Evolutionary conservation across 1,140 invertebrate genomes (phyloP), one percentile per base, ranked within the genome.

Genomic region (Macrotrachela quadricornifera): DNA sequence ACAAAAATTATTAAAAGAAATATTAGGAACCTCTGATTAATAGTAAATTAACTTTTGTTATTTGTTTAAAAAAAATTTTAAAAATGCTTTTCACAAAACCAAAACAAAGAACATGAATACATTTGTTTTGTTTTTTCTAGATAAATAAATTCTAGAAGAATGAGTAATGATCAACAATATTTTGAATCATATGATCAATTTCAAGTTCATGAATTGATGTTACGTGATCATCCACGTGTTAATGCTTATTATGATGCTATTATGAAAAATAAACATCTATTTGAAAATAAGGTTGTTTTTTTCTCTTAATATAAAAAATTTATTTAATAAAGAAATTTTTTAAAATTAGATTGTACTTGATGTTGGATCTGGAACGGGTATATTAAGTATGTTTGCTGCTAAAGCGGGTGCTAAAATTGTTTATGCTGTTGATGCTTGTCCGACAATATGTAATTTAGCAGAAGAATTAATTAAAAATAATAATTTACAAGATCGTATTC

Each of bases 351-450:
- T 96, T 49, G 80, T 99, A 1, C 69, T 99, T 53, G 92, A 99
- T 73, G 92, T 97, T 42, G 91, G 91, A 21, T 68, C 69, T 42
- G 69, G 69, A 15, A 71, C 87, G 45, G 92, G 92, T 17, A 96
- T 99, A 60, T 72, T 99, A 44, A 95, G 88, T 0, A 97, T 97
- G 70, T 99, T 99, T 71, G 91, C 91, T 47, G 79, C 83, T 38
- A 92, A 99, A 74, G 88, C 90, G 21, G 92, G 92, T 37, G 92
- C 92, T 16, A 80, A 79, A 57, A 86, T 82, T 70, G 87, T 99
- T 2, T 99, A 97, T 66, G 91, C 91, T 1, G 87, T 97, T 18
- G 92, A 99, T 71, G 92, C 92, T 1, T 90, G 85, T 62, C 88
- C 85, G 61, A 75, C 85, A 79, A 99, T 97, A 88, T 88, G 88